Percentiles rank a stretch among this genome's conserved stretches.
Evolutionary conservation across 2,888 invertebrate genomes (phyloP).

Genomic region (Nomada fucata): DNA sequence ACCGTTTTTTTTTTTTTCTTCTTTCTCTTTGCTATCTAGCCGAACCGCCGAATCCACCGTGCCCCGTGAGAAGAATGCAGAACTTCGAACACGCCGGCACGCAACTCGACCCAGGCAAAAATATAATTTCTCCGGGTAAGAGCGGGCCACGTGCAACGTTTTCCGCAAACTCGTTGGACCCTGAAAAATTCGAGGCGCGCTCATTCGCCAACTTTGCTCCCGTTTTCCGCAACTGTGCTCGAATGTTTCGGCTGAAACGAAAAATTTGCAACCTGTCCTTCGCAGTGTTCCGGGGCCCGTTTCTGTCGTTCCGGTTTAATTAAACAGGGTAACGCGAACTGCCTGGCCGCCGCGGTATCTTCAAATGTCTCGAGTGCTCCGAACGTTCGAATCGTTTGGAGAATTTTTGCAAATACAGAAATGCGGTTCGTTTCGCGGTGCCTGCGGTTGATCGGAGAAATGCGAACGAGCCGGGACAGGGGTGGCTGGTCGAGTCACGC

Average conservation of each 20-base stretch:
- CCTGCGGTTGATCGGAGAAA: too few relatives aligned
- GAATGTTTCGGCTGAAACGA: background rate
- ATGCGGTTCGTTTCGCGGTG: too few relatives aligned
- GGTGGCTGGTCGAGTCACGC: too few relatives aligned
- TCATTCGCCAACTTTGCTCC: background rate
- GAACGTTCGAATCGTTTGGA: too few relatives aligned
- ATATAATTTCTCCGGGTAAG: background rate
- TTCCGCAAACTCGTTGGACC: background rate
- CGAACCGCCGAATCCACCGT: constrained; percentile 28
- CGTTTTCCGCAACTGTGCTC: background rate
- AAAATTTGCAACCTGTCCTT: background rate
- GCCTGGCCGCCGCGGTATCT: too few relatives aligned
- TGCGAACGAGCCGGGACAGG: too few relatives aligned
- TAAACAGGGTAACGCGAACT: background rate
- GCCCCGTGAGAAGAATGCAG: background rate
- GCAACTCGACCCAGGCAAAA: background rate
- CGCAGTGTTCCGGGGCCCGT: background rate
- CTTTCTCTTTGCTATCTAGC: constrained; percentile 30
- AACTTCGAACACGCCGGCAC: background rate
- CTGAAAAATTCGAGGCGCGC: background rate
- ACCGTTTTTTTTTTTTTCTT: background rate
- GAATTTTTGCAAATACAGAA: too few relatives aligned
- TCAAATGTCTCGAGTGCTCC: too few relatives aligned
- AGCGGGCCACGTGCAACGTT: background rate
- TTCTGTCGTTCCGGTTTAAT: background rate